Evolutionary conservation across 2,113 vertebrate genomes (phyloP), one percentile per base, ranked within the genome.

Genomic region (Ivindomyrus marchei): DNA sequence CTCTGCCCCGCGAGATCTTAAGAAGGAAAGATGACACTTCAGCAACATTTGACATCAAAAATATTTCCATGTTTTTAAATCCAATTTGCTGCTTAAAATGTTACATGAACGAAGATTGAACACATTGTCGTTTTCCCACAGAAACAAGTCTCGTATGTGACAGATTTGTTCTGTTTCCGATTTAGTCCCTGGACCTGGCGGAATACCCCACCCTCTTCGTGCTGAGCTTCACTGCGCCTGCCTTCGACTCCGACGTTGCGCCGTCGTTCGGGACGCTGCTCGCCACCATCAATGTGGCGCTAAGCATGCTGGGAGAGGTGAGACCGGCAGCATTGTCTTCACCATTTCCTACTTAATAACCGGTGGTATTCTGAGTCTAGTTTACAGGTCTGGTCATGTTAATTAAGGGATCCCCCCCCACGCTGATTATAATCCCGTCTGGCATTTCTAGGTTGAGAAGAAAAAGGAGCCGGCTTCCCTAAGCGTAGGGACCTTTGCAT

Each of bases 211-310:
- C 97, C 91, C 96, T 99, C 80, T 99, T 99, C 15, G 96, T 98
- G 87, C 92, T 99, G 93, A 99, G 97, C 92, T 99, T 99, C 92
- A 98, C 97, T 0, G 98, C 97, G 0, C 97, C 98, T 1, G 97
- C 98, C 10, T 99, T 99, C 31, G 98, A 99, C 92, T 97, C 98
- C 0, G 98, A 99, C 0, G 97, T 98, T 0, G 96, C 98, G 0
- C 98, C 98, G n/a, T 99, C 98, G 0, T 99, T 99, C 13, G 98
- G 98, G 62, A 99, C 98, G 3, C 96, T 99, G 56, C 95, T 99
- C 91, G 97, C 98, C 91, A 98, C 98, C 7, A 97, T 99, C 92
- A 99, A 99, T 0, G 98, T 99, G 94, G 96, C 97, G 8, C 96
- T 99, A 77, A 97, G 97, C 95, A 98, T 98, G 97, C 90, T 99